Conservation (phyloP, 2,113 vertebrate genomes). For the Chaenogobius annularis region DNA sequence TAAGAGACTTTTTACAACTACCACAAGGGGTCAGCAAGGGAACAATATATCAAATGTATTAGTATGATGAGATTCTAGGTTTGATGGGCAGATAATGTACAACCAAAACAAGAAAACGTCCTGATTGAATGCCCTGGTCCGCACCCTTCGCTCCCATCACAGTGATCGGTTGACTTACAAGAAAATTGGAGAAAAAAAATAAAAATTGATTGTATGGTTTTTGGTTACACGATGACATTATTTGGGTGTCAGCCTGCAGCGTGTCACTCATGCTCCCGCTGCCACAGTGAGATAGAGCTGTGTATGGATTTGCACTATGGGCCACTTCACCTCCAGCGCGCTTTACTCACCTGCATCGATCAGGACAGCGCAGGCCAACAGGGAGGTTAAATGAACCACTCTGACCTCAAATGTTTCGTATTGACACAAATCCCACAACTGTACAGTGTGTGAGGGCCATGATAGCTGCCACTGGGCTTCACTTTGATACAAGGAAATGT, state of each 20-base stretch:
- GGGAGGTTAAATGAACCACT: not conserved
- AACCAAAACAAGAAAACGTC: not conserved
- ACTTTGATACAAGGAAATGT: not conserved
- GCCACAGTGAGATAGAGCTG: not conserved
- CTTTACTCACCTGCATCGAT: conserved; percentile 7
- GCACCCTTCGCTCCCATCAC: no score
- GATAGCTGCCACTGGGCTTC: not conserved
- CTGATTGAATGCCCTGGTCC: no score
- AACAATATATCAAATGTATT: no score
- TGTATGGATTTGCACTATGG: conserved; percentile 6
- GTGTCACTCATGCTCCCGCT: not conserved
- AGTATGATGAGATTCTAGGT: no score
- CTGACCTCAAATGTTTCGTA: conserved; percentile 6
- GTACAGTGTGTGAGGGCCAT: not conserved
- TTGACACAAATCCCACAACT: not conserved
- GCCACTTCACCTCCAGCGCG: conserved; percentile 2
- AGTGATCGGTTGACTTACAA: not conserved
- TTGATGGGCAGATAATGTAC: no score
- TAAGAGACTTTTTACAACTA: no score
- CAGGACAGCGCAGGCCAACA: not conserved
- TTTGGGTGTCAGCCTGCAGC: not conserved
- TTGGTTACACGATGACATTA: not conserved
- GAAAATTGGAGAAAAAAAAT: not conserved
- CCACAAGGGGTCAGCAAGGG: no score
- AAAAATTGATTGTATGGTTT: not conserved